These are phyloP conservation scores for Palythoa heliodiscus DNA, from an alignment of 92 coral and sea anemone species.

Conservation along the genomic window DNA sequence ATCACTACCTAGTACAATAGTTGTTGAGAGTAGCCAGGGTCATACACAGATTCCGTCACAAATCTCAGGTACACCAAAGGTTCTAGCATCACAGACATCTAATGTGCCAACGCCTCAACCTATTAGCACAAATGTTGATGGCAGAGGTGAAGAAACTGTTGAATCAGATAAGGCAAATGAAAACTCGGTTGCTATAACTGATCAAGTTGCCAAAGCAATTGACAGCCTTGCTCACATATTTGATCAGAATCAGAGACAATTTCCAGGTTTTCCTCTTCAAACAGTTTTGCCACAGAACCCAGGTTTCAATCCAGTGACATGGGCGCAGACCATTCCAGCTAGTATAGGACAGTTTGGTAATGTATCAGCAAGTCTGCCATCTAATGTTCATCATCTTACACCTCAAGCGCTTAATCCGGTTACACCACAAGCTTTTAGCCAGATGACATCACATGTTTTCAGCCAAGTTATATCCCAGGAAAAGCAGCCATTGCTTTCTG, in stretches of 20 bases:
- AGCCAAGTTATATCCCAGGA: conserved; percentile 37
- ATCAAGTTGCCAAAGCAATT: conserved; percentile 30
- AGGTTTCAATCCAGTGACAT: conserved; percentile 27
- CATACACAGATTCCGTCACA: conserved; percentile 27
- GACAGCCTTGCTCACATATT: conserved; percentile 39
- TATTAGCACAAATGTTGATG: background rate
- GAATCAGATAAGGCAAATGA: conserved; percentile 1
- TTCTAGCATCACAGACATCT: background rate
- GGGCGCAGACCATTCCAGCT: conserved; percentile 38
- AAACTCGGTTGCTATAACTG: conserved; percentile 9
- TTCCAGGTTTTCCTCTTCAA: conserved; percentile 37
- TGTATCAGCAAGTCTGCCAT: conserved; percentile 22
- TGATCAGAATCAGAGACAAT: conserved; percentile 34
- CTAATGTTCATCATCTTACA: conserved; percentile 13
- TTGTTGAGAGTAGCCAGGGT: conserved; percentile 6
- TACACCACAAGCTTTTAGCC: conserved; percentile 22
- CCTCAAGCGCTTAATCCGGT: conserved; percentile 15
- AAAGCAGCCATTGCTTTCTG: conserved; percentile 16
- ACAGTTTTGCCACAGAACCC: conserved; percentile 27
- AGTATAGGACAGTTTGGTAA: conserved; percentile 28
- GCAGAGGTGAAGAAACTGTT: background rate
- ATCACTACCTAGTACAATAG: background rate
- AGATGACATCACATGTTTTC: conserved; percentile 35
- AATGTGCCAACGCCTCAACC: background rate
- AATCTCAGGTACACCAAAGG: background rate